These are phyloP conservation scores for Proterorhinus semilunaris DNA, from an alignment of 2,113 vertebrate genomes.

Conservation along the genomic window DNA sequence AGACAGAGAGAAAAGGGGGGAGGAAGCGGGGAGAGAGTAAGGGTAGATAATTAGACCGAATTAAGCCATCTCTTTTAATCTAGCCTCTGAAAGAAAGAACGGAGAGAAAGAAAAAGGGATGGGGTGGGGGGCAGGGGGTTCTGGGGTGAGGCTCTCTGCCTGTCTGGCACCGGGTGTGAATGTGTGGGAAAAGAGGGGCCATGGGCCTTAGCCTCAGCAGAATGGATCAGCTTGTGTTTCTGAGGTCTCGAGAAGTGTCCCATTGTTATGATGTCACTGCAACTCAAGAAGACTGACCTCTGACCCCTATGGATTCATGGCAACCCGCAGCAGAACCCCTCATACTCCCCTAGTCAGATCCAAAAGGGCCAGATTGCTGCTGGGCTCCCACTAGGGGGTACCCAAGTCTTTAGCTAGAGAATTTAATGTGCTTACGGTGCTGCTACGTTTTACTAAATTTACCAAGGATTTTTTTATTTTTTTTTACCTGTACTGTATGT, in stretches of 20 bases:
- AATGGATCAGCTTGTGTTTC: slow-evolving; percentile 89
- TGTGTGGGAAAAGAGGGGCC: slow-evolving; percentile 92
- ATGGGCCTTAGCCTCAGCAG: slow-evolving; percentile 88
- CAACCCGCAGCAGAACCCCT: slow-evolving; percentile 71
- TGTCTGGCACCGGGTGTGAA: slow-evolving; percentile 80
- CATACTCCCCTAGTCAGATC: slow-evolving; percentile 63
- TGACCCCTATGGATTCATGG: slow-evolving; percentile 92
- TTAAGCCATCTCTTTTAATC: slow-evolving; percentile 83
- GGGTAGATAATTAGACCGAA: slow-evolving; percentile 79
- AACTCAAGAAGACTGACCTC: slow-evolving; percentile 96
- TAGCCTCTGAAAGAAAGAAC: slow-evolving; percentile 71
- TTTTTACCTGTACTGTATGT: slow-evolving; percentile 19
- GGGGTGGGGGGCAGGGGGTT: slow-evolving; percentile 35
- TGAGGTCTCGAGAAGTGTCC: slow-evolving; percentile 89
- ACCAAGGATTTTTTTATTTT: slow-evolving; percentile 33
- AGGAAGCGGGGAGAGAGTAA: slow-evolving; percentile 53
- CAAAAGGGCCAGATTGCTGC: slow-evolving; percentile 81
- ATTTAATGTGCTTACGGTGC: slow-evolving; percentile 76
- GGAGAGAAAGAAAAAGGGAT: slow-evolving; percentile 56
- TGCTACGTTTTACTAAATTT: slow-evolving; percentile 70
- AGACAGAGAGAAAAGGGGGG: slow-evolving; percentile 49
- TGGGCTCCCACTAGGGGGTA: slow-evolving; percentile 93
- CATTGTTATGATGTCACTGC: slow-evolving; percentile 98
- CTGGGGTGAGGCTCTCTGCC: slow-evolving; percentile 65
- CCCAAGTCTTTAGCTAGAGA: slow-evolving; percentile 89